Evolutionary conservation across 2,888 invertebrate genomes (phyloP).

Genomic region (Gisinianus flammeolus): DNA sequence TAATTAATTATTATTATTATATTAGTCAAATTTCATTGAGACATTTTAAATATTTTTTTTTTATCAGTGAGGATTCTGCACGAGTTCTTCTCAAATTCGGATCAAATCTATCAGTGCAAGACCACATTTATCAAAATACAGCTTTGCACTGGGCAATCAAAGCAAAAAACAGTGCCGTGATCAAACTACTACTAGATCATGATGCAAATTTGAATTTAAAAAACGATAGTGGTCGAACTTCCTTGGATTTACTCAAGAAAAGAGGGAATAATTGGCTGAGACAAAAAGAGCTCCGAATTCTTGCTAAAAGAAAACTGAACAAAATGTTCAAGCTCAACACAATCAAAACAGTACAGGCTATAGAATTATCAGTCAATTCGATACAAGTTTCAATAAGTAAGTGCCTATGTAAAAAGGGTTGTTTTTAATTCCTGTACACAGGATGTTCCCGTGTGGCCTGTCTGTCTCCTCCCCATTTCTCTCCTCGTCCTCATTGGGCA

Average conservation of each 20-base stretch:
- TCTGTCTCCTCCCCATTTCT: neutral
- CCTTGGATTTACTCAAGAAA: neutral
- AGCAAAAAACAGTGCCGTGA: neutral
- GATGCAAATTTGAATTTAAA: neutral
- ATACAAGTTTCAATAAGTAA: no score
- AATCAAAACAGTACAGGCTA: no score
- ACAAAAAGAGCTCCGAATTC: neutral
- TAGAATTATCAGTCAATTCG: no score
- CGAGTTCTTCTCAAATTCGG: neutral
- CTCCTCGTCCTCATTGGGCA: neutral
- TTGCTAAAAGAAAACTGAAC: neutral
- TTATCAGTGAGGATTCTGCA: neutral
- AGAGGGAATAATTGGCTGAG: neutral
- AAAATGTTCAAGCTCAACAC: no score
- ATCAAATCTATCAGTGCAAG: neutral
- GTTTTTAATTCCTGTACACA: no score
- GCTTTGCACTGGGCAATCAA: constrained; percentile 3
- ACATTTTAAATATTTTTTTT: neutral
- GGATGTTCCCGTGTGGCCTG: neutral
- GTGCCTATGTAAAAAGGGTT: no score
- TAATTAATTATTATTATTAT: neutral
- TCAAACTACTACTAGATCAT: neutral
- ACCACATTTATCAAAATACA: neutral
- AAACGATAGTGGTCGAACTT: neutral
- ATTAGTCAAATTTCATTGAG: no score